phyloP scores from a whole-genome alignment of 35 echinoderm and acorn worm species.

The Diadema setosum region DNA sequence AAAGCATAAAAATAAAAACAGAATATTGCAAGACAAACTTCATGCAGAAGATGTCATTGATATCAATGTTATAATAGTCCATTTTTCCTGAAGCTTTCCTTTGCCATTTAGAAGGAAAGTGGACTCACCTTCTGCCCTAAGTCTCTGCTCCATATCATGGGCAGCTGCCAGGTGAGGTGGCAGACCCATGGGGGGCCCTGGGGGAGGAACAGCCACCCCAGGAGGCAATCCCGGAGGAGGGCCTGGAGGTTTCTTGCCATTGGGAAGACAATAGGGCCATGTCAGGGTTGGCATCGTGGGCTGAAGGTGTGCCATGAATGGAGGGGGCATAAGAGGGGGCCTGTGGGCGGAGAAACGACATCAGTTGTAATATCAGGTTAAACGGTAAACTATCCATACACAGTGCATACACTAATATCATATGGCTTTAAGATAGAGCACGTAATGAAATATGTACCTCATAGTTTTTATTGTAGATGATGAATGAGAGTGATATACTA shows the following conservation, averaged over 20 bases:
- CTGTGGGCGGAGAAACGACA: neutral
- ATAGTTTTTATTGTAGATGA: too few relatives aligned
- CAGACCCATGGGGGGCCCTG: slow-evolving; percentile 56
- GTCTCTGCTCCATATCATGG: neutral
- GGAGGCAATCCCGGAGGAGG: slow-evolving; percentile 59
- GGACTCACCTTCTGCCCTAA: neutral
- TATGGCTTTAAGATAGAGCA: neutral
- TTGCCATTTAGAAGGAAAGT: too few relatives aligned
- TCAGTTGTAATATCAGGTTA: neutral
- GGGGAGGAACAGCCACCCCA: slow-evolving; percentile 40
- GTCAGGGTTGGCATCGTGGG: slow-evolving; percentile 20
- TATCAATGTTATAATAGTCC: too few relatives aligned
- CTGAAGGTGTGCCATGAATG: neutral
- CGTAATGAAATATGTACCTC: neutral
- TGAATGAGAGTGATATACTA: too few relatives aligned
- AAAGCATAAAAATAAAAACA: too few relatives aligned
- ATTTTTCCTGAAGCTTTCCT: too few relatives aligned
- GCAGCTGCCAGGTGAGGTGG: slow-evolving; percentile 28
- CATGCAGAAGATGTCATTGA: too few relatives aligned
- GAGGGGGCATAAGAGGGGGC: neutral
- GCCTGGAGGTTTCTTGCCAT: slow-evolving; percentile 74
- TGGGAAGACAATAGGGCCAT: slow-evolving; percentile 49
- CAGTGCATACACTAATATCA: neutral
- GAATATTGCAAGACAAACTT: too few relatives aligned
- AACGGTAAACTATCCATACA: neutral